Evolutionary conservation across 2,797 vertebrate species (phyloP), one percentile per base, ranked within the genome.

Genomic region (Phoeniculus purpureus): DNA sequence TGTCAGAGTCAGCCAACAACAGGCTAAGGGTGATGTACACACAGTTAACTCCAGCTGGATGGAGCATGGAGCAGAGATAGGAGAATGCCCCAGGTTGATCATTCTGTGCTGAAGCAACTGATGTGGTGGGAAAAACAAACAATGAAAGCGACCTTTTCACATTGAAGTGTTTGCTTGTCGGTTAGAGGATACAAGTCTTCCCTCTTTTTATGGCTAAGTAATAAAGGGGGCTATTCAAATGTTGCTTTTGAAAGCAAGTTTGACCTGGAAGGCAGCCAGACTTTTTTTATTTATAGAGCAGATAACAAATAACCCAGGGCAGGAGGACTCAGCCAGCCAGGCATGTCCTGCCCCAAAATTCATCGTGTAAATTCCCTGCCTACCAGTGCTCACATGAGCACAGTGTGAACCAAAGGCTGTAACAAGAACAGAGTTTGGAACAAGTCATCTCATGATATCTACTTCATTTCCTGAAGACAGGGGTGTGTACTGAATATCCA

Each of bases 391-490:
- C 51, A 8, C 1, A 25, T 5, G n/a, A 88, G 51, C 47, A 55
- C 68, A 20, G 10, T 59, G 55, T 47, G 23, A 81, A 51, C 43
- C 50, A 90, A 84, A 85, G 68, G 19, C 75, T 92, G 29, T 2
- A 80, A 72, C 43, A 82, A 85, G 54, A 80, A 85, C 71, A 64
- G 14, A 55, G 32, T 81, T 79, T 51, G 72, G 75, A 93, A 75
- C 54, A 92, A 93, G 74, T 52, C 0, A 77, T 75, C 90, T 62
- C 59, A 81, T 94, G 87, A 78, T 75, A 83, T 50, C 86, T 87
- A n/a, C 88, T 88, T 80, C 37, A 48, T 58, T 93, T 93, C 81
- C 75, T 85, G 78, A 51, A 90, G 78, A 72, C 31, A 55, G 1
- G 86, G 51, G 48, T 73, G 43, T 77, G 74, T 72, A 65, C 32